Evolutionary conservation across 2,888 invertebrate species (phyloP).

Genomic region (Darwinula stevensoni): DNA sequence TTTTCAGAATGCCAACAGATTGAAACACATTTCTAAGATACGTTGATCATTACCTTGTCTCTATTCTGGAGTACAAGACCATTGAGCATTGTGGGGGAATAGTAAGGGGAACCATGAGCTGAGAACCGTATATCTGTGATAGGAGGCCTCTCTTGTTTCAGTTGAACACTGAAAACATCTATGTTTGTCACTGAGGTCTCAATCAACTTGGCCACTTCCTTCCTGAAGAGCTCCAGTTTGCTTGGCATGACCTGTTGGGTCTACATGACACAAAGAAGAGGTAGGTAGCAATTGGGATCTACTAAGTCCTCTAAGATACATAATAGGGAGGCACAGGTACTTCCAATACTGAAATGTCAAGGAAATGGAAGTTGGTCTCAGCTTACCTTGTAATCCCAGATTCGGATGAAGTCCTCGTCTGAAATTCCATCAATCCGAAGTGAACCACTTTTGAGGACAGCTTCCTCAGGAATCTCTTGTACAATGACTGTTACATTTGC

Average conservation of each 20-base stretch:
- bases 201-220: constrained; percentile 47
- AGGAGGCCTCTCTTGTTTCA: constrained; percentile 44
- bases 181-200: constrained; percentile 64
- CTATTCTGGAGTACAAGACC: constrained; percentile 76
- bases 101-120: constrained; percentile 83
- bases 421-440: constrained; percentile 72
- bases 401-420: constrained; percentile 81
- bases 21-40: constrained; percentile 1
- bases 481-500: constrained; percentile 90
- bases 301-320: too few relatives aligned
- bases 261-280: too few relatives aligned
- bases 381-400: constrained; percentile 69
- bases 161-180: constrained; percentile 83
- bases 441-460: constrained; percentile 80
- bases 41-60: too few relatives aligned
- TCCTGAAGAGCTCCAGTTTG: constrained; percentile 61
- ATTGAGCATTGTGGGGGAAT: constrained; percentile 72
- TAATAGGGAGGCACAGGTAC: too few relatives aligned
- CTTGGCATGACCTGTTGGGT: constrained; percentile 53
- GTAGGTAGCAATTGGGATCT: too few relatives aligned
- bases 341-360: too few relatives aligned
- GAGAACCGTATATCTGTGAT: constrained; percentile 75
- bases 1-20: neutral
- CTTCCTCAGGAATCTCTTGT: constrained; percentile 77
- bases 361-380: too few relatives aligned